These are phyloP conservation scores for Scaptomyza reducta DNA, from an alignment of 2,888 invertebrate species.

Conservation along the genomic window DNA sequence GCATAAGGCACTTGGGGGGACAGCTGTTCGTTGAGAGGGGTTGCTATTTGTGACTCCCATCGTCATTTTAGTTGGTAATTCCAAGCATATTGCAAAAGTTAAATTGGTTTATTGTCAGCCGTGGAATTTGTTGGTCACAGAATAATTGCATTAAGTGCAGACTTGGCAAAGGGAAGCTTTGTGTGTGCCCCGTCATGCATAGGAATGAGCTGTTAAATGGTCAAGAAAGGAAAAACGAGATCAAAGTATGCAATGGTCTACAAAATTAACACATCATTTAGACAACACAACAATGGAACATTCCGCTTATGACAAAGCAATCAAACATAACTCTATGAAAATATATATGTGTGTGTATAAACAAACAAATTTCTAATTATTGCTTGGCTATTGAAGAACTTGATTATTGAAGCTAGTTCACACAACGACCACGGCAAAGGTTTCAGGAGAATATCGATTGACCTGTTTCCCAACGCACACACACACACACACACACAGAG, in stretches of 20 bases:
- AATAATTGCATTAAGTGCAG: slow-evolving; percentile 73
- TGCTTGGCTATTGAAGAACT: slow-evolving; percentile 52
- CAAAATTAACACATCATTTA: slow-evolving; percentile 70
- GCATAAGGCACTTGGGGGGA: slow-evolving; percentile 47
- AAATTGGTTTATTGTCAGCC: slow-evolving; percentile 78
- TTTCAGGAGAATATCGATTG: slow-evolving; percentile 67
- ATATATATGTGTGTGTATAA: slow-evolving; percentile 9
- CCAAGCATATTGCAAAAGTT: slow-evolving; percentile 82
- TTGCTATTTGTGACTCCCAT: slow-evolving; percentile 7
- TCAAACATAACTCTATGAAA: slow-evolving; percentile 34
- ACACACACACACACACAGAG: slow-evolving; percentile 25
- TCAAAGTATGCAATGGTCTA: slow-evolving; percentile 17
- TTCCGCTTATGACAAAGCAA: slow-evolving; percentile 59
- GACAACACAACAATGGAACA: slow-evolving; percentile 51
- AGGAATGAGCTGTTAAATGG: slow-evolving; percentile 75
- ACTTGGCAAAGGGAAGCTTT: too few species aligned
- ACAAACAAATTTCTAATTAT: slow-evolving; percentile 70
- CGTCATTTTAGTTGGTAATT: slow-evolving; percentile 61
- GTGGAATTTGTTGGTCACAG: slow-evolving; percentile 44
- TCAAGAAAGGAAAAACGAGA: slow-evolving; percentile 30
- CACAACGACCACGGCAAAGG: slow-evolving; percentile 56
- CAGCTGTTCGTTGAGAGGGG: slow-evolving; percentile 15
- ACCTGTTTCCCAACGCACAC: slow-evolving; percentile 57
- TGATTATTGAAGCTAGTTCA: slow-evolving; percentile 35
- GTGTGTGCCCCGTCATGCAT: slow-evolving; percentile 65